Base-by-base conservation (phyloP, 2,113 vertebrate species). In the Daboia siamensis region DNA sequence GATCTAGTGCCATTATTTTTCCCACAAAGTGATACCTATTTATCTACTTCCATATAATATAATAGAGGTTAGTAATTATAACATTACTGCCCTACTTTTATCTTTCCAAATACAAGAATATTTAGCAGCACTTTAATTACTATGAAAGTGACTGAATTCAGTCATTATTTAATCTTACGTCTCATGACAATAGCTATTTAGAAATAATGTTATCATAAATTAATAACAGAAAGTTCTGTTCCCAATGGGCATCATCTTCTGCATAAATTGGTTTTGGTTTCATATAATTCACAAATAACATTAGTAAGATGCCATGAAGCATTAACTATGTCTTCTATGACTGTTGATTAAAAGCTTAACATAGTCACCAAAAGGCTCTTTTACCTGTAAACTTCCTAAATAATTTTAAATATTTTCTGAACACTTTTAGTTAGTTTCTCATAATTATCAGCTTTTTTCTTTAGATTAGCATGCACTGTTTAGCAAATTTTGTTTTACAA, bases 281-380 rank as follows among this genome's bases (percentile, higher is more conserved):
- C n/a, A 95, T 69, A 87, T 87, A 29, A 57, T 90, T 80, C 20
- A 92, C 26, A 92, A 80, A 88, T 52, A 95, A 93, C 6, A 6
- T 90, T 86, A 88, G 87, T 46, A 92, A 46, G 95, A 51, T 94
- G 92, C 95, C 44, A 51, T 94, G 29, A 80, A 80, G n/a, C n/a
- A 39, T 80, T 80, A 39, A 80, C 15, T 39, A 15, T 80, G n/a
- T 20, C 33, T 80, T 39, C 33, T n/a, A 39, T 80, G 69, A 39
- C 69, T 80, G 33, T n/a, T 80, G 33, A 80, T 80, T 80, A 80
- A 80, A 1, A 39, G 15, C 33, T 80, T 80, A 80, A 39, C 15
- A 17, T 80, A 15, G 69, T 20, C n/a, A 80, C 15, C 39, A 74
- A 80, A 39, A 80, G n/a, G 33, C n/a, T 80, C 33, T 80, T 80